These are phyloP conservation scores for Melanerpes aurifrons DNA, from an alignment of 2,113 vertebrate species.

Conservation along the genomic window DNA sequence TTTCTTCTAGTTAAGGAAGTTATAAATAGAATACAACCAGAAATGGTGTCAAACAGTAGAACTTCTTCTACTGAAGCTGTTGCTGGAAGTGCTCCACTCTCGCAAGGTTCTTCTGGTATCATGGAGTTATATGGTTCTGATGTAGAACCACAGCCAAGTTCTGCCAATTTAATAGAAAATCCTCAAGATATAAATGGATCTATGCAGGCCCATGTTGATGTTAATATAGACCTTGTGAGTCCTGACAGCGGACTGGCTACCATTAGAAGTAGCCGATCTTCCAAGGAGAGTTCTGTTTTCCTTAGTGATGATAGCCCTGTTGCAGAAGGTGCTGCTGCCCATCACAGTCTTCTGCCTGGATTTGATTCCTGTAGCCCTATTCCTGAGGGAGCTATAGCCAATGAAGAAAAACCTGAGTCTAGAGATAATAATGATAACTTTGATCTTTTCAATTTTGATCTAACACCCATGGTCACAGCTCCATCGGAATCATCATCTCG, in stretches of 20 bases:
- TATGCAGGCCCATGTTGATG: conserved; percentile 80
- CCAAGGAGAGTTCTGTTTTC: conserved; percentile 94
- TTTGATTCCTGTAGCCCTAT: conserved; percentile 83
- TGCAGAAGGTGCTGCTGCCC: conserved; percentile 79
- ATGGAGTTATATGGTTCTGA: conserved; percentile 91
- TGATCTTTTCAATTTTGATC: conserved; percentile 88
- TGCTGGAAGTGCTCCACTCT: conserved; percentile 92
- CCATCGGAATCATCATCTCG: conserved; percentile 72
- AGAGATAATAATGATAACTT: conserved; percentile 78
- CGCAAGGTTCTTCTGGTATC: conserved; percentile 93
- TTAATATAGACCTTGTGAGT: conserved; percentile 87
- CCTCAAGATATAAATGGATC: conserved; percentile 77
- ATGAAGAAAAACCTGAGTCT: conserved; percentile 79
- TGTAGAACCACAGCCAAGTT: conserved; percentile 81
- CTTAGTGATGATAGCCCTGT: conserved; percentile 94
- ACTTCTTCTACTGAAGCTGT: conserved; percentile 95
- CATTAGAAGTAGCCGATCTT: conserved; percentile 92
- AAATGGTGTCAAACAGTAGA: conserved; percentile 87
- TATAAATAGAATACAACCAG: conserved; percentile 81
- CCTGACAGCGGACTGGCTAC: conserved; percentile 93
- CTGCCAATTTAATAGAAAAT: conserved; percentile 82
- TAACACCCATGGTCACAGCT: conserved; percentile 73
- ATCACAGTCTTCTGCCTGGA: conserved; percentile 84
- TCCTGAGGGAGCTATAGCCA: conserved; percentile 81
- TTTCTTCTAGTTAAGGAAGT: conserved; percentile 85